phyloP scores from a whole-genome alignment of 64 coral and sea anemone genomes.

The Pachyseris speciosa region DNA sequence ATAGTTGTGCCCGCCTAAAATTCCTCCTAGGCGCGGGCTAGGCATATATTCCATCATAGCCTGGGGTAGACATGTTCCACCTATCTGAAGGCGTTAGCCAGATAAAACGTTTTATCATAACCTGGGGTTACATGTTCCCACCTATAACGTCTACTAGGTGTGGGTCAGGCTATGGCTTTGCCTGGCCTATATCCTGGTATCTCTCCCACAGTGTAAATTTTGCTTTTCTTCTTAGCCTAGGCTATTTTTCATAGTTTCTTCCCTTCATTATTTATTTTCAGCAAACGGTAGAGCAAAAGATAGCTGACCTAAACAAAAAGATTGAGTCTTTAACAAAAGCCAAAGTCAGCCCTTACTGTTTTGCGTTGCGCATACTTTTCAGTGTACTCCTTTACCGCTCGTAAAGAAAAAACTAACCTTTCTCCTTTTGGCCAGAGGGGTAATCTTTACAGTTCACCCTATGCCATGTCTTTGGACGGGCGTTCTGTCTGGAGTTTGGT shows the following conservation, averaged over 20 bases:
- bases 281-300: neutral
- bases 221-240: neutral
- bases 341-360: neutral
- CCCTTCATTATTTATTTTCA: neutral
- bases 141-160: neutral
- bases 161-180: neutral
- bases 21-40: neutral
- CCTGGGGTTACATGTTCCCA: neutral
- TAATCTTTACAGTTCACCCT: neutral
- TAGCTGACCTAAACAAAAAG: conserved; percentile 1
- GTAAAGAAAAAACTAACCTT: neutral
- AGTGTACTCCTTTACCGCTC: neutral
- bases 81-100: neutral
- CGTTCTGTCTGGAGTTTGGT: neutral
- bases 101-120: neutral
- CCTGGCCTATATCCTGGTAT: neutral
- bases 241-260: neutral
- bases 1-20: neutral
- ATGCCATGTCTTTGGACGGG: conserved; percentile 7
- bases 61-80: neutral
- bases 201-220: neutral
- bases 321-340: neutral
- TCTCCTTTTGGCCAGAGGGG: neutral
- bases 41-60: neutral
- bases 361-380: neutral